Evolutionary conservation across 1,140 invertebrate genomes (phyloP).

Genomic region (Trichomalopsis sarcophagae): DNA sequence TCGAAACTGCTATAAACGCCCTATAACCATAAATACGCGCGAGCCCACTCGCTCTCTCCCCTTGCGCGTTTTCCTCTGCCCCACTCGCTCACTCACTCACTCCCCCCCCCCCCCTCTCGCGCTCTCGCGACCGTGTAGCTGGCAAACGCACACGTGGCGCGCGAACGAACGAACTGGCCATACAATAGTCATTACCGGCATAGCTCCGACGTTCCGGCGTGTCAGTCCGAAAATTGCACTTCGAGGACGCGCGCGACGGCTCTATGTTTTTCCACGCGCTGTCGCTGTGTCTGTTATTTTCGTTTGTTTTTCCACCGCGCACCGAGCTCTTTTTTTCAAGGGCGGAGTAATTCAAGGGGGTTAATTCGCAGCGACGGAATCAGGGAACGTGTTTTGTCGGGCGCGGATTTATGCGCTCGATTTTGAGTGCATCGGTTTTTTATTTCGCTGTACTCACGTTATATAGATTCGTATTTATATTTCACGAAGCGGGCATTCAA

Average conservation of each 20-base stretch:
- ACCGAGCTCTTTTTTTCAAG: slow-evolving; percentile 10
- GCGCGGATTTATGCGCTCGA: background rate
- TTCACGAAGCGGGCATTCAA: background rate
- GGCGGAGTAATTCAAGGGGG: background rate
- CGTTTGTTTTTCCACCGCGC: background rate
- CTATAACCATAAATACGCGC: slow-evolving; percentile 52
- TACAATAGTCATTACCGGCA: slow-evolving; percentile 47
- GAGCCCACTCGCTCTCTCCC: slow-evolving; percentile 37
- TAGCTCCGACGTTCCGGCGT: background rate
- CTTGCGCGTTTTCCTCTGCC: too few relatives aligned
- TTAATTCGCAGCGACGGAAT: slow-evolving; percentile 10
- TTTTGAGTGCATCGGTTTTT: background rate
- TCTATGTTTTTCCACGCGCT: slow-evolving; percentile 12
- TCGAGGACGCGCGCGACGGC: slow-evolving; percentile 3
- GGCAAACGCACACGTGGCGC: slow-evolving; percentile 28
- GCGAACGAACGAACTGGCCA: background rate
- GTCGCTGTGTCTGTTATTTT: slow-evolving; percentile 23
- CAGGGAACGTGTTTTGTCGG: background rate
- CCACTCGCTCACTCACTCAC: background rate
- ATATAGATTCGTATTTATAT: background rate
- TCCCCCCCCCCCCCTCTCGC: slow-evolving; percentile 12
- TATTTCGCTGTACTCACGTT: background rate
- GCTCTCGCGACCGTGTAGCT: background rate
- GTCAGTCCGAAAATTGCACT: slow-evolving; percentile 44
- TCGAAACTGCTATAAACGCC: slow-evolving; percentile 59